Evolutionary conservation across 2,797 vertebrate species (phyloP), one percentile per base, ranked within the genome.

Genomic region (Pelochelys cantorii): DNA sequence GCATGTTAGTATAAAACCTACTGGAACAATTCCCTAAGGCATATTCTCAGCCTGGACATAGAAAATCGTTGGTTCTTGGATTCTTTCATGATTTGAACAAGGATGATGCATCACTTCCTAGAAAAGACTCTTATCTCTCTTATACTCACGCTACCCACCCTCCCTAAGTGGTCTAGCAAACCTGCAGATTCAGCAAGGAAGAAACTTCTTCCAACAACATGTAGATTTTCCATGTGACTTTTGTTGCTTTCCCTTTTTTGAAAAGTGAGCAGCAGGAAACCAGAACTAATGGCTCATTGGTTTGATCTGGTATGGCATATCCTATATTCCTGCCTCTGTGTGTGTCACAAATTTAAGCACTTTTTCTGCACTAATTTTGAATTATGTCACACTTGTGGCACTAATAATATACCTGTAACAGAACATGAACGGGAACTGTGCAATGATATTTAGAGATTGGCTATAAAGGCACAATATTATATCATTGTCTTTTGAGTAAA

Each of bases 391-490:
- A 96, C 2, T 95, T 95, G 95, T 96, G 96, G 95, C 96, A 94
- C 95, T 96, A 96, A 96, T 90, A 83, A 89, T 89, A 94, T 96
- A 94, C 96, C 92, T 79, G 92, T 95, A 90, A 94, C 90, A 95
- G 92, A 91, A 95, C 94, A 37, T 93, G 94, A 94, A 94, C 83
- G 94, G 90, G 93, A 96, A 85, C 95, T 95, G 92, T 92, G 88
- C 94, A 94, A 94, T 94, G 95, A 94, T 94, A 94, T 95, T 94
- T 92, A 95, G 94, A 95, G 95, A 95, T 95, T 94, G 95, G 95
- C 95, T 94, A 94, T 94, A 93, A 87, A 95, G 93, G 62, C 88
- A 81, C 92, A 94, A 90, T 91, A 90, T 88, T 92, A 93, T 95
- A 92, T 56, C 25, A 84, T 93, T 90, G 84, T 89, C 87, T 92